Evolutionary conservation across 2,113 vertebrate genomes (phyloP).

Genomic region (Aspiorhynchus laticeps): DNA sequence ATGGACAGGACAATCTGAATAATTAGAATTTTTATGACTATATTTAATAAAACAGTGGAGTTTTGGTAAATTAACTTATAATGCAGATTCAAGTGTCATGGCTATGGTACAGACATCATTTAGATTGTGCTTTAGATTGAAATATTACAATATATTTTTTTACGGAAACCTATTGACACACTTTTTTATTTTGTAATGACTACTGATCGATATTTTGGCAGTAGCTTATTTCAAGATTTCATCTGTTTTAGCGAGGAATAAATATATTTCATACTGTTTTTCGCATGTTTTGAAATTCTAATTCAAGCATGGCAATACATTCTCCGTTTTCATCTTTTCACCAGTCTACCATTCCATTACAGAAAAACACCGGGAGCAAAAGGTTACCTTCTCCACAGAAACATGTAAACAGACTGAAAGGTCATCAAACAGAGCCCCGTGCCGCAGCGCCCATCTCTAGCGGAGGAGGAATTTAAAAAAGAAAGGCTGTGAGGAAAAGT

Average conservation of each 20-base stretch:
- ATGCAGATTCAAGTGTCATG: not conserved
- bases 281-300: conserved; percentile 3
- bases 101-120: too few species aligned
- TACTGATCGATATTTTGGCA: not conserved
- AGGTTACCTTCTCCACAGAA: conserved; percentile 33
- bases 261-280: conserved; percentile 21
- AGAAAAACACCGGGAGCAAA: conserved; percentile 42
- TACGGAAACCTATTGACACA: too few species aligned
- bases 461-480: conserved; percentile 16
- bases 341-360: conserved; percentile 44
- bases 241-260: not conserved
- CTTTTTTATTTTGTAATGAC: not conserved
- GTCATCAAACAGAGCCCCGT: conserved; percentile 30
- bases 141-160: not conserved
- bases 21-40: not conserved
- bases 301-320: conserved; percentile 26
- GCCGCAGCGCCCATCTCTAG: conserved; percentile 12
- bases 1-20: not conserved
- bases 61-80: not conserved
- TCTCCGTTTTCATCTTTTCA: conserved; percentile 29
- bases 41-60: not conserved
- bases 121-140: not conserved
- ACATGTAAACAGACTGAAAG: conserved; percentile 41
- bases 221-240: not conserved
- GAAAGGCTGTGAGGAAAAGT: conserved; percentile 1